Base-by-base conservation (phyloP, 2,888 invertebrate genomes). In the Amaurobius ferox region DNA sequence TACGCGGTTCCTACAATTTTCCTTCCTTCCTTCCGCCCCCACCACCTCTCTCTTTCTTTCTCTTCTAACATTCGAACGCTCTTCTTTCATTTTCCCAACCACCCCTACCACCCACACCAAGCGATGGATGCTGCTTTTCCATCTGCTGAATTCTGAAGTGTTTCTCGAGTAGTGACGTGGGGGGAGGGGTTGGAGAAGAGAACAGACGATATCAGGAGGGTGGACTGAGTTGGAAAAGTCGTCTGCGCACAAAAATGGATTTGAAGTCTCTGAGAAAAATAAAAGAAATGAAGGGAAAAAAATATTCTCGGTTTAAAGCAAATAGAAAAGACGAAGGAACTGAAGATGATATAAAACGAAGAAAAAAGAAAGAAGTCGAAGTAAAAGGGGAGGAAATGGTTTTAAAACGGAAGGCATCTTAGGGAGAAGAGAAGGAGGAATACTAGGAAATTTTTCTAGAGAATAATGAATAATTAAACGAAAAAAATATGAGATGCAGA, bases 1-100 rank as follows among this genome's bases (percentile, higher is more conserved):
- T 80, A 73, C 80, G 80, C 68, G 80, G 80, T 80, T 80, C 67
- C 73, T 73, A 55, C 48, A 67, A 73, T 80, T 40, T 73, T 73
- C 44, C 13, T 39, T 55, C 55, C 28, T n/a, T 26, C 62, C 28
- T n/a, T 28, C 32, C 29, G 19, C 23, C 23, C 55, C 23, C 19
- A 19, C 19, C 23, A 5, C 23, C 23, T 55, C 55, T 55, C 55
- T n/a, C 2, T n/a, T 23, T 55, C 55, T 23, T 23, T 55, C 23
- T 23, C 23, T 23, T 23, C 19, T 19, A 55, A 55, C 55, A 16
- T 55, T 55, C 55, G 44, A 44, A 44, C n/a, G 44, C 23, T 55
- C 55, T 11, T 55, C 55, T 55, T 55, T 55, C 55, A 55, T 55
- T 55, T 55, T 55, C 19, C 55, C 55, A 23, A 55, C 55, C 55